phyloP scores from a whole-genome alignment of 2,113 vertebrate species.

The Chaenogobius annularis region DNA sequence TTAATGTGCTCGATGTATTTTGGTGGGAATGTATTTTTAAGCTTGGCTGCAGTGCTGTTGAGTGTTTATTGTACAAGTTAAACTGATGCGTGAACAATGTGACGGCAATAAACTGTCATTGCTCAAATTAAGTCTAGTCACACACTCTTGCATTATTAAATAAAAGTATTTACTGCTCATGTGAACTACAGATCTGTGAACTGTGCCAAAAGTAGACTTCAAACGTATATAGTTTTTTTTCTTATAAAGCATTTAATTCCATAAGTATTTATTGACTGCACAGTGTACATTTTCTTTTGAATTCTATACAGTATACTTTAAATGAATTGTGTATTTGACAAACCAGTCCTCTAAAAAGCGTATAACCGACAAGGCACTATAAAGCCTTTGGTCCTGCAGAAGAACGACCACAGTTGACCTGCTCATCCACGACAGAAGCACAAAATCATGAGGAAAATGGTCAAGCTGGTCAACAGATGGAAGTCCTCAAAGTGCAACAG shows the following conservation, averaged over 20 bases:
- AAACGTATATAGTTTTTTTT: neutral
- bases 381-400: constrained; percentile 38
- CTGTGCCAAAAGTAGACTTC: neutral
- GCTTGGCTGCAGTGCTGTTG: constrained; percentile 52
- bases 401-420: constrained; percentile 10
- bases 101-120: constrained; percentile 20
- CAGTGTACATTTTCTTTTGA: neutral
- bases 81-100: constrained; percentile 29
- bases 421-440: constrained; percentile 13
- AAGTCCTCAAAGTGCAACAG: constrained; percentile 32
- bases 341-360: neutral
- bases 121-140: constrained; percentile 15
- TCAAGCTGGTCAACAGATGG: constrained; percentile 5
- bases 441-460: neutral
- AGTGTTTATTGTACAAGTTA: constrained; percentile 36
- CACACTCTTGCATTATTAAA: too few relatives aligned
- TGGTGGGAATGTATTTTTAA: constrained; percentile 35
- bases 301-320: neutral
- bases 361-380: constrained; percentile 35
- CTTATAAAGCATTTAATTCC: neutral
- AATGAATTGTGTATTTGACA: neutral
- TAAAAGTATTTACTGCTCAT: neutral
- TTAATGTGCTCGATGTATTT: constrained; percentile 34
- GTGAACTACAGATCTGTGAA: neutral
- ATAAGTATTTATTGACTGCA: neutral